Evolutionary conservation across 2,113 vertebrate genomes (phyloP), one percentile per base, ranked within the genome.

Genomic region (Neotoma lepida): DNA sequence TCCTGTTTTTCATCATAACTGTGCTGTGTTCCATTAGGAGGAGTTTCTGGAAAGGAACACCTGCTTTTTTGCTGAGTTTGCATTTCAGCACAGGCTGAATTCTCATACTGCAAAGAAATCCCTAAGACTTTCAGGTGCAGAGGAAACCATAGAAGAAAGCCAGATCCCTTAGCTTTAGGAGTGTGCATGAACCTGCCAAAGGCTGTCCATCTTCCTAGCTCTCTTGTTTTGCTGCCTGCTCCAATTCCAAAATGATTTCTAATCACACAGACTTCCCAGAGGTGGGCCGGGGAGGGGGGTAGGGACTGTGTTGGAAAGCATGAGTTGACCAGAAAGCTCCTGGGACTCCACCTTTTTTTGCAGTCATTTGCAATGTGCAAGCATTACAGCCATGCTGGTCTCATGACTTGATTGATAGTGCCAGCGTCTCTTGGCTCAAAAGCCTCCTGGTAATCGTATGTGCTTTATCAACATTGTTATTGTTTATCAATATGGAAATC

Each of bases 21-120:
- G 56, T 46, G 54, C 63, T 68, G 3, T 28, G 46, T 80, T 91
- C 22, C 1, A 44, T 70, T 68, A 89, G 80, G 68, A 20, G 81
- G 76, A 77, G 56, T 35, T 95, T 92, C 76, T 93, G 63, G 76
- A 95, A 93, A 86, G 28, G 33, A 89, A 15, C 58, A 44, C 26
- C 58, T 85, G 8, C 14, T 89, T 90, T 58, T 88, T 49, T 78
- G 26, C 91, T 84, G 7, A 66, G 39, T 94, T 96, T 86, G 20
- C n/a, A 71, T 80, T 89, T 86, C 90, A 91, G 66, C 58, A 39
- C 73, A 44, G 33, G 44, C 90, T 96, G 61, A 90, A 1, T 94
- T 95, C 28, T 95, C 76, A 80, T 46, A 78, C 9, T 71, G 71
- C 35, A 78, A 39, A 77, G 85, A 66, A 86, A 61, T 82, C 6